Conservation (phyloP, 2,797 vertebrate genomes). For the Cercopithecus mitis region DNA sequence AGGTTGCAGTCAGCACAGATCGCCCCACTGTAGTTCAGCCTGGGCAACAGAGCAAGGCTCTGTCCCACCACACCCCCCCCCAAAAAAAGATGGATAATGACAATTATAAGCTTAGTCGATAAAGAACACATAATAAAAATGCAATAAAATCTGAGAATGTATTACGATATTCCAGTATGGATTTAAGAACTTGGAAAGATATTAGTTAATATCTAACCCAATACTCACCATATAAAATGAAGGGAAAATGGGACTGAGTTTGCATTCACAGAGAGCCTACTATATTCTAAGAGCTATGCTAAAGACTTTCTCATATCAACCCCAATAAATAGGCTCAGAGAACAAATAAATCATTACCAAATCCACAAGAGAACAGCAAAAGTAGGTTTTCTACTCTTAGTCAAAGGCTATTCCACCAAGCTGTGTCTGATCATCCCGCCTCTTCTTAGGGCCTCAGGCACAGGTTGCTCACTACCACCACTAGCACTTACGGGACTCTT, state of each 20-base stretch:
- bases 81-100: too few species aligned
- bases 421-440: accelerated
- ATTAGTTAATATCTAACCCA: neutral
- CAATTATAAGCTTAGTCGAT: neutral
- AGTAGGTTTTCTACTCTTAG: neutral
- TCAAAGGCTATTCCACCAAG: neutral
- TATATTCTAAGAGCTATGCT: neutral
- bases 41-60: neutral
- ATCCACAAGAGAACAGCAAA: neutral
- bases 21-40: neutral
- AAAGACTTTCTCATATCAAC: neutral
- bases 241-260: neutral
- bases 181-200: neutral
- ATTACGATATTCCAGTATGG: neutral
- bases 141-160: conserved; percentile 1
- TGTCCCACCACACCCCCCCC: neutral
- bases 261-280: neutral
- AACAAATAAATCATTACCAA: neutral
- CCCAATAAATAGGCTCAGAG: neutral
- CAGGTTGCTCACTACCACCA: neutral
- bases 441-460: neutral
- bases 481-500: neutral
- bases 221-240: neutral
- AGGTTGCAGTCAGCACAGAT: neutral
- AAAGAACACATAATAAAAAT: conserved; percentile 30